Conservation (phyloP, 2,888 invertebrate genomes). For the Hemistola chrysoprasaria region DNA sequence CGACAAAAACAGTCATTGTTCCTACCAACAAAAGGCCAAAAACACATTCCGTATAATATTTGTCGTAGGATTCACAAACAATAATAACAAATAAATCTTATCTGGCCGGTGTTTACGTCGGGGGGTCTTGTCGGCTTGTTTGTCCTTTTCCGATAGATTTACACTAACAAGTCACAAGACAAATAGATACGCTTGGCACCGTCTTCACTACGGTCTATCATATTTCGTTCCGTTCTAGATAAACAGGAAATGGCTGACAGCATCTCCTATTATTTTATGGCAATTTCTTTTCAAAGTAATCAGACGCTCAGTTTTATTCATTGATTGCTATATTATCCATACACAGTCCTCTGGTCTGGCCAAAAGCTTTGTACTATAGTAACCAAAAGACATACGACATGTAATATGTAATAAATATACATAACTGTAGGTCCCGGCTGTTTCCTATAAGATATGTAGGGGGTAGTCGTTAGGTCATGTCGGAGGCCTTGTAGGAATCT, state of each 20-base stretch:
- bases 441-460: too few species aligned
- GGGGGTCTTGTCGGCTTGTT: slow-evolving; percentile 36
- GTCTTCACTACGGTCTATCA: slow-evolving; percentile 46
- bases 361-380: too few species aligned
- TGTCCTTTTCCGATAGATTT: slow-evolving; percentile 67
- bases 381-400: too few species aligned
- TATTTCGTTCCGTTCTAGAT: slow-evolving; percentile 50
- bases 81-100: slow-evolving; percentile 32
- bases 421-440: too few species aligned
- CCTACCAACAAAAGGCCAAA: too few species aligned
- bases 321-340: too few species aligned
- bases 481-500: too few species aligned
- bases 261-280: slow-evolving; percentile 20
- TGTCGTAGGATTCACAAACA: slow-evolving; percentile 16
- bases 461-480: too few species aligned
- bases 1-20: too few species aligned
- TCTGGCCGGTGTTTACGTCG: slow-evolving; percentile 34
- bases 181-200: slow-evolving; percentile 55
- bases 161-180: slow-evolving; percentile 67
- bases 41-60: slow-evolving; percentile 3
- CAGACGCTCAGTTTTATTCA: too few species aligned
- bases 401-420: too few species aligned
- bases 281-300: not conserved
- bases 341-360: too few species aligned
- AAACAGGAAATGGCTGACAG: slow-evolving; percentile 49